Evolutionary conservation across 2,888 invertebrate genomes (phyloP), one percentile per base, ranked within the genome.

Genomic region (Cataglyphis albicans): DNA sequence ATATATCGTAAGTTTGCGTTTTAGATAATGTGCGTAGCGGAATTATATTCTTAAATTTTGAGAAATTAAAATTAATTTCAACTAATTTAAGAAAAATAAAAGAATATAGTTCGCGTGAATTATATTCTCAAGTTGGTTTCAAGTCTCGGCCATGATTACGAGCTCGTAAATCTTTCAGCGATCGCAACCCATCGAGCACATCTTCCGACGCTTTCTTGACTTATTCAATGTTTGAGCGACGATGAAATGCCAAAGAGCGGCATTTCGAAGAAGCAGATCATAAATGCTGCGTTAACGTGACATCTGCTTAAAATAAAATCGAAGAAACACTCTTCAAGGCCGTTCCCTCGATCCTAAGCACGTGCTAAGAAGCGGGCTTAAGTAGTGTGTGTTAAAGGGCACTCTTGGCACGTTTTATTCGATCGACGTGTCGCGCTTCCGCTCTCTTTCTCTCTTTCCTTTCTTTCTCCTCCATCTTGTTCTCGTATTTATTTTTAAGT

Each of bases 1-100:
- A 96, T 98, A 93, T 96, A 96, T 92, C 93, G 96, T 96, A 91
- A 95, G 96, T 95, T 44, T 15, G 10, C 12, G 18, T 41, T n/a
- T 76, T 41, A 7, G 5, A n/a, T 18, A 1, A n/a, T 52, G n/a
- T 2, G 5, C 5, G 3, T 18, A 61, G 15, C 41, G 3, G n/a
- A 38, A 52, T 61, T 38, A 38, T 2, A n/a, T 59, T 61, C 29
- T 21, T 21, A 18, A 25, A 25, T 57, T 32, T 32, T 10, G 3
- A 2, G 21, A 21, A 9, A 35, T 44, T 48, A 4, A 73, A 41
- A 15, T 48, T n/a, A 18, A 75, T 65, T 35, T 52, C 4, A 52
- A 21, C 6, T 64, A 6, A 18, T 65, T 74, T 32, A 25, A 2
- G n/a, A 38, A 52, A 41, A 38, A 67, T 25, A 6, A 41, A 12